A percentile compares a stretch with the other conserved stretches of the same genome.
Evolutionary conservation across 2,113 vertebrate genomes (phyloP).

Genomic region (Scalopus aquaticus): DNA sequence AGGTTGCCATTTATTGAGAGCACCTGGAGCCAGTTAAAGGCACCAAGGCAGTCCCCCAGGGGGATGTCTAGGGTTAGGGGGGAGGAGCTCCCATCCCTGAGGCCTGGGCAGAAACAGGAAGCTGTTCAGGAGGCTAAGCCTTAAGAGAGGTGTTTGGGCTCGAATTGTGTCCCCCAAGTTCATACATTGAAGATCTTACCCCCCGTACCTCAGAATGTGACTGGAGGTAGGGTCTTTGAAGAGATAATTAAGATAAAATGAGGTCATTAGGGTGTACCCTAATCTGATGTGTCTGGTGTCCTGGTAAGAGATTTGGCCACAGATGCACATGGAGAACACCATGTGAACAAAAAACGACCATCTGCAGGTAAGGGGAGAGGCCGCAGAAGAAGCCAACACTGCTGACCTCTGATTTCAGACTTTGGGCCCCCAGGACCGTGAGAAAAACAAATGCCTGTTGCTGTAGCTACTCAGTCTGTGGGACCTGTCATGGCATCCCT

Average conservation of each 20-base stretch:
- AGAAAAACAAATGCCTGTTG: background rate
- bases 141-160: background rate
- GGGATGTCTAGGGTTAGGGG: rapidly evolving
- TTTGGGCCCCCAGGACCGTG: background rate
- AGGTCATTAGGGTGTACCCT: background rate
- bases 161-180: background rate
- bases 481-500: background rate
- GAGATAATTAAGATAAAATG: conserved; percentile 2
- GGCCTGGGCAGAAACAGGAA: background rate
- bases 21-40: background rate
- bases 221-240: background rate
- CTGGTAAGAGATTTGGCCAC: background rate
- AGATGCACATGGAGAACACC: background rate
- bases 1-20: background rate
- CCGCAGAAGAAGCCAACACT: background rate
- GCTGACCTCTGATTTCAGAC: background rate
- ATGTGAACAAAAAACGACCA: background rate
- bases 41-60: background rate
- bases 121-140: background rate
- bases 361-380: background rate
- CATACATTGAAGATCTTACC: background rate
- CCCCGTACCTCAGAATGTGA: background rate
- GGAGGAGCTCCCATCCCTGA: background rate
- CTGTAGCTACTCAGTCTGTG: background rate
- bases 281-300: background rate